A percentile compares a stretch with the other conserved stretches of the same genome.
phyloP scores from a whole-genome alignment of 2,888 invertebrate species.

The Rosalia funebris region DNA sequence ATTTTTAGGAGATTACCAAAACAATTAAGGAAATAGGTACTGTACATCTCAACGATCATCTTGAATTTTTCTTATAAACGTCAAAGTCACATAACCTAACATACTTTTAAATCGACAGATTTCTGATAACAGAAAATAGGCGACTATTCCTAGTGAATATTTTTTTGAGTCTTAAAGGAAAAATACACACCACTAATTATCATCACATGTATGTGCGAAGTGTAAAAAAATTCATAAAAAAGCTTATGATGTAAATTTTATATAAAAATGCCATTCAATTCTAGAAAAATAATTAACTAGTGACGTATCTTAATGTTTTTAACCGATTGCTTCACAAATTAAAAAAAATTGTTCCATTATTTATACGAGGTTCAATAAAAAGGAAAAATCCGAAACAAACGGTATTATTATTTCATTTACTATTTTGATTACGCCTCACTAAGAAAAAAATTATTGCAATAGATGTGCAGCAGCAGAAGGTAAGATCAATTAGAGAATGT shows the following conservation, averaged over 20 bases:
- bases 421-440: too few relatives aligned
- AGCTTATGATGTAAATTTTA: background rate
- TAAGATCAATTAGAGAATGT: too few relatives aligned
- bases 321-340: background rate
- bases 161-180: background rate
- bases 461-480: too few relatives aligned
- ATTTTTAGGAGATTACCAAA: background rate
- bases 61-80: too few relatives aligned
- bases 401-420: too few relatives aligned
- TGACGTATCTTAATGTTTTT: background rate
- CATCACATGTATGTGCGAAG: background rate
- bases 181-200: slow-evolving; percentile 8
- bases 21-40: background rate
- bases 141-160: background rate
- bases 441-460: too few relatives aligned
- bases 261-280: slow-evolving; percentile 1
- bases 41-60: too few relatives aligned
- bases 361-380: too few relatives aligned
- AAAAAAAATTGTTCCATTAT: too few relatives aligned
- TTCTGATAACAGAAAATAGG: background rate
- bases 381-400: too few relatives aligned
- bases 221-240: background rate
- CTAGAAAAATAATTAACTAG: slow-evolving; percentile 4
- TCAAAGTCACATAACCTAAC: too few relatives aligned
- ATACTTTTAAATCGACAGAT: background rate